Percentiles rank a stretch among this genome's conserved stretches.
phyloP scores from a whole-genome alignment of 2,888 invertebrate species.

The Nomada fabriciana region DNA sequence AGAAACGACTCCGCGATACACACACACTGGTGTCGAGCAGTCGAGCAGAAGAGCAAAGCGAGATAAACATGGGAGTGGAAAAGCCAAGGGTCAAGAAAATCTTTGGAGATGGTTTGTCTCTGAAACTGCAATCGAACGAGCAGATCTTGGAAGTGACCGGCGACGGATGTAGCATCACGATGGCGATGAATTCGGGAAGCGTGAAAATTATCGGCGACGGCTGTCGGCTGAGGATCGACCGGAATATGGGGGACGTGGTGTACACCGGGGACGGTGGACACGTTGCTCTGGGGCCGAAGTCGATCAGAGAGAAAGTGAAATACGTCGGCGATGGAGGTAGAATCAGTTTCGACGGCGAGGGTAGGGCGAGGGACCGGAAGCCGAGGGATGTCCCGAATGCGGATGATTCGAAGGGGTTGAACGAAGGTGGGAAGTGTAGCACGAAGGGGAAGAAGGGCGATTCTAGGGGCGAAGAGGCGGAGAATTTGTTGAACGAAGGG shows the following conservation, averaged over 20 bases:
- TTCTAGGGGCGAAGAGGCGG: not conserved
- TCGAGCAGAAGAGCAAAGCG: not conserved
- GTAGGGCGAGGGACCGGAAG: not conserved
- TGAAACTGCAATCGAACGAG: slow-evolving; percentile 73
- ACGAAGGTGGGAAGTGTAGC: not conserved
- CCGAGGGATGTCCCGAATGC: not conserved
- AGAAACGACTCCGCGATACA: slow-evolving; percentile 14
- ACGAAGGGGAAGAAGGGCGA: not conserved
- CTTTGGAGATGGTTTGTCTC: slow-evolving; percentile 74
- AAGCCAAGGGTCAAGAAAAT: slow-evolving; percentile 49
- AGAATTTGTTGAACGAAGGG: slow-evolving; percentile 36
- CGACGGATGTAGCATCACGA: slow-evolving; percentile 76
- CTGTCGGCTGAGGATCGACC: slow-evolving; percentile 72
- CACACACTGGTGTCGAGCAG: not conserved
- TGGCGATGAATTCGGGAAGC: slow-evolving; percentile 73
- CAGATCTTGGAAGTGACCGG: slow-evolving; percentile 73
- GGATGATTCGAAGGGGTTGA: not conserved
- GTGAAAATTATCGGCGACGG: slow-evolving; percentile 79
- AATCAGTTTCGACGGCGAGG: slow-evolving; percentile 47
- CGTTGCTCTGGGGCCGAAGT: slow-evolving; percentile 73
- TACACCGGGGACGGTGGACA: slow-evolving; percentile 79
- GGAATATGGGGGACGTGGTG: slow-evolving; percentile 76
- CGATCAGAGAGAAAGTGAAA: slow-evolving; percentile 68
- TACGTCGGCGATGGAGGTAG: slow-evolving; percentile 77
- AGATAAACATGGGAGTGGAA: slow-evolving; percentile 7